These are phyloP conservation scores for Omphaloscelis lunosa DNA, from an alignment of 2,888 invertebrate species.

Conservation along the genomic window DNA sequence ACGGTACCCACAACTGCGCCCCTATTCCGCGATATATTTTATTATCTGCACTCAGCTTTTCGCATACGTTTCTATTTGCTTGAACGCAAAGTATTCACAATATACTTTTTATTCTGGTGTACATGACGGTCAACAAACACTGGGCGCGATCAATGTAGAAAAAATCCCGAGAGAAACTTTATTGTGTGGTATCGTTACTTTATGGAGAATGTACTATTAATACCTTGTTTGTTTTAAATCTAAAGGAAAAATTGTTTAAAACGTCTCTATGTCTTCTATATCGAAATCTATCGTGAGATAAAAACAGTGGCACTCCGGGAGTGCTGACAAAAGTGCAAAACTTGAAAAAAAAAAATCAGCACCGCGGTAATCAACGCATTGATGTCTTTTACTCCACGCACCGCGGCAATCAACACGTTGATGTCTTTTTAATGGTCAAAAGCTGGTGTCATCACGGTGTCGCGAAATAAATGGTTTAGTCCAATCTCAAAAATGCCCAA, in stretches of 20 bases:
- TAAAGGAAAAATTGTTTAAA: background rate
- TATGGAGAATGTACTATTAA: background rate
- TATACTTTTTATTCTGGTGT: background rate
- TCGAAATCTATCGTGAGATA: background rate
- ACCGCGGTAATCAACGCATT: no score
- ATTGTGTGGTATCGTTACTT: background rate
- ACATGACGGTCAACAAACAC: background rate
- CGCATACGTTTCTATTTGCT: constrained; percentile 12
- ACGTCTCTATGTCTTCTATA: background rate
- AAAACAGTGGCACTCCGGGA: no score
- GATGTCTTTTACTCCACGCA: no score
- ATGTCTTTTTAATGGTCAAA: no score
- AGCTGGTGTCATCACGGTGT: no score
- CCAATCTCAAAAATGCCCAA: no score
- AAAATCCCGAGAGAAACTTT: background rate
- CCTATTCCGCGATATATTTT: constrained; percentile 17
- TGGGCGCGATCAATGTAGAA: constrained; percentile 7
- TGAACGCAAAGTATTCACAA: constrained; percentile 11
- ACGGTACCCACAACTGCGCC: background rate
- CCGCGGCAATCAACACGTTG: no score
- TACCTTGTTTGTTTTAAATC: constrained; percentile 4
- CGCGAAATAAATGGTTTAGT: no score
- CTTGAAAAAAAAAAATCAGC: no score
- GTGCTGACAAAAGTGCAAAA: no score
- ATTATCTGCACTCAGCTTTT: constrained; percentile 12